Evolutionary conservation across 2,113 vertebrate species (phyloP).

Genomic region (Coturnix japonica): DNA sequence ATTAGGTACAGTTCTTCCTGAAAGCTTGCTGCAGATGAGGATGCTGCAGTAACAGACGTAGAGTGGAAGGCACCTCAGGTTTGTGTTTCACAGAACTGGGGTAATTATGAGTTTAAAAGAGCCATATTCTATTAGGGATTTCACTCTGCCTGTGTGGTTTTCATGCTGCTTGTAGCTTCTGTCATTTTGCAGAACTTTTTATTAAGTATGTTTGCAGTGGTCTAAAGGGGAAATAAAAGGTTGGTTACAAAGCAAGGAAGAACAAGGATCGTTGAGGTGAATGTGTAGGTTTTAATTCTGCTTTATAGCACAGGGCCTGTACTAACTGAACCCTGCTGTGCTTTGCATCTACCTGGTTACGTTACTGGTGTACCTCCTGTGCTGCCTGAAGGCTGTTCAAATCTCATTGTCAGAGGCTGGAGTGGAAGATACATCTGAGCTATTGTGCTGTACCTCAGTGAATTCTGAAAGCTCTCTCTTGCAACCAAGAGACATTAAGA

Average conservation of each 20-base stretch:
- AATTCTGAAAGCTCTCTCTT: background rate
- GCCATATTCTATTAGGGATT: accelerated
- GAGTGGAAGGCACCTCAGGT: background rate
- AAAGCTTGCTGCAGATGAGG: background rate
- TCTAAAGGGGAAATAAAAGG: background rate
- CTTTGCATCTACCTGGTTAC: background rate
- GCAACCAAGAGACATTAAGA: background rate
- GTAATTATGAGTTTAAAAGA: background rate
- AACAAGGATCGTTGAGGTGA: background rate
- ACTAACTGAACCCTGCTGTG: conserved; percentile 5
- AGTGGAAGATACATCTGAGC: background rate
- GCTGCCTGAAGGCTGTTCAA: conserved; percentile 12
- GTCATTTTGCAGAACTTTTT: background rate
- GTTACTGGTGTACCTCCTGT: background rate
- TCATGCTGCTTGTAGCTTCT: background rate
- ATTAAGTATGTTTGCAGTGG: background rate
- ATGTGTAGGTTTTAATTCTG: background rate
- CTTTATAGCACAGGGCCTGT: background rate
- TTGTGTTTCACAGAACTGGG: background rate
- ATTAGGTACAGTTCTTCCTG: background rate
- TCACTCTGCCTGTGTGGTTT: background rate
- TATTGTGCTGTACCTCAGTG: conserved; percentile 20
- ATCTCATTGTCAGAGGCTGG: conserved; percentile 23
- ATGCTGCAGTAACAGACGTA: background rate
- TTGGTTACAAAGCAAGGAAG: conserved; percentile 33